Base-by-base conservation (phyloP, 1,140 invertebrate genomes). In the Polyergus mexicanus region DNA sequence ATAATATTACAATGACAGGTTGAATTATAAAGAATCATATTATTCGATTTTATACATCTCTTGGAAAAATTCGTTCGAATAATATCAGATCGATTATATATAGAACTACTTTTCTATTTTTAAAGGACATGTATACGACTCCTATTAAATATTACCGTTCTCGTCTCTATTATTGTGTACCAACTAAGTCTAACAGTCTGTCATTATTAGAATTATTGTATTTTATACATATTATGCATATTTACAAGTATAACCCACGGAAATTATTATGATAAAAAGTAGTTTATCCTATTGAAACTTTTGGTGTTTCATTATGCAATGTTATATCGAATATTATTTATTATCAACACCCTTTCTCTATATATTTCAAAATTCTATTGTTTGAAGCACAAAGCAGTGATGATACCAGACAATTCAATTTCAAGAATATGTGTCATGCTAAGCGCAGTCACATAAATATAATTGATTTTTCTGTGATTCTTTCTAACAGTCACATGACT, bases 181-280 rank as follows among this genome's bases (percentile, higher is more conserved):
- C 13, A 75, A 75, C 84, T 91, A 90, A 90, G 87, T 83, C 88
- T 92, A 92, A 85, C 92, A 93, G 90, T 93, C 90, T 92, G 89
- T 86, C 74, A 76, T 88, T 88, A 89, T 89, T 86, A 87, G 74
- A 88, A 86, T 87, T 87, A 89, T 51, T 58, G 28, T 76, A 92
- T 90, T 58, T 78, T 85, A 47, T 92, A 92, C 86, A 93, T 91
- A 92, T 92, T 80, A 90, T 91, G 92, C 88, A 80, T 90, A 92
- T 89, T 85, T 90, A 89, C 90, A 89, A 89, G 75, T 51, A 51
- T 62, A 89, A 91, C 90, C 75, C 92, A 91, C 88, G 85, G 28
- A 83, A 90, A 84, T 87, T 89, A 87, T 88, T 66, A 78, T 60
- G 62, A 86, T 83, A 35, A 76, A 86, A 58, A 25, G n/a, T 74